Conservation (phyloP, 2,113 vertebrate species). For the Galemys pyrenaicus region DNA sequence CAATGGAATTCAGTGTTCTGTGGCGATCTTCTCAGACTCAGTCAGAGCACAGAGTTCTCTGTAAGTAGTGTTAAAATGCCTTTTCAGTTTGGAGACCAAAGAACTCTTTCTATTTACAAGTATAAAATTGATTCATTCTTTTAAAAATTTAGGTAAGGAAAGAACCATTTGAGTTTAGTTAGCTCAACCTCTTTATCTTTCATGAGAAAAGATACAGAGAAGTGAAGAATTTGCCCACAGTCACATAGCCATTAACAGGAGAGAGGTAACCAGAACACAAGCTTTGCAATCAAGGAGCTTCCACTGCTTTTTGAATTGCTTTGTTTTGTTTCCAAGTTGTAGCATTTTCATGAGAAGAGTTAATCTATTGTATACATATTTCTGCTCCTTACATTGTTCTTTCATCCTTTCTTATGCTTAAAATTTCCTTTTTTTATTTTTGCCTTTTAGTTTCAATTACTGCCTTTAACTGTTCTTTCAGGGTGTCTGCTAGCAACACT, state of each 20-base stretch:
- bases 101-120: slow-evolving; percentile 53
- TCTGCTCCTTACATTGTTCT: not conserved
- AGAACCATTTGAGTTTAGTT: not conserved
- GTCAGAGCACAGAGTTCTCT: not conserved
- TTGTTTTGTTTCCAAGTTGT: slow-evolving; percentile 6
- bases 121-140: slow-evolving; percentile 13
- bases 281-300: not conserved
- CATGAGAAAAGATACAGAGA: slow-evolving; percentile 41
- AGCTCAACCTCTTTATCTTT: slow-evolving; percentile 6
- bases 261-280: not conserved
- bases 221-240: not conserved
- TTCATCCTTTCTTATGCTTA: not conserved
- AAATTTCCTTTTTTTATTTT: not conserved
- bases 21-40: not conserved
- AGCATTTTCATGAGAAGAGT: not conserved
- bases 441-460: not conserved
- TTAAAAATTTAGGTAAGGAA: slow-evolving; percentile 9
- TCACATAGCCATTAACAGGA: not conserved
- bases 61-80: not conserved
- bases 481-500: not conserved
- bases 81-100: slow-evolving; percentile 37
- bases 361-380: not conserved
- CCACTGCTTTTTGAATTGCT: not conserved
- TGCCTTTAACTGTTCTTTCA: not conserved
- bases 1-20: not conserved